Evolutionary conservation across 2,113 vertebrate species (phyloP).

Genomic region (Cheilinus undulatus): DNA sequence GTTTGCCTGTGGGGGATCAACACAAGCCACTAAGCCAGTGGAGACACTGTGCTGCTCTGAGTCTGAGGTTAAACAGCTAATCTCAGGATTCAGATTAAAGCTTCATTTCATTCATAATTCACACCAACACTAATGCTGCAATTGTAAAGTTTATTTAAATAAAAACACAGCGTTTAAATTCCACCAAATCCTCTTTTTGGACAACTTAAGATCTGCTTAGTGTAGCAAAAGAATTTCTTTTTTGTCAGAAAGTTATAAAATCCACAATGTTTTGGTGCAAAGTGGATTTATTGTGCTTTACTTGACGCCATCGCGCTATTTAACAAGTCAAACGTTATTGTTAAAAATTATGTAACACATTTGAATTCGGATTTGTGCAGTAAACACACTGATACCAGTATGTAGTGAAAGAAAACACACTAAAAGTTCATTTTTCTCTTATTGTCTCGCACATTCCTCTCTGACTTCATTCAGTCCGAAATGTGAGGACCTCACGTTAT

Average conservation of each 20-base stretch:
- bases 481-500: constrained; percentile 1
- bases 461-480: constrained; percentile 10
- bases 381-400: background rate
- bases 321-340: background rate
- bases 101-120: background rate
- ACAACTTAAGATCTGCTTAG: background rate
- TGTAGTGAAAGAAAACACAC: background rate
- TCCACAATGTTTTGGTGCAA: background rate
- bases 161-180: background rate
- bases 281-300: too few relatives aligned
- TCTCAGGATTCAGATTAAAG: background rate
- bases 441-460: background rate
- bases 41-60: constrained; percentile 22
- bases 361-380: background rate
- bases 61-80: background rate
- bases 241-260: background rate
- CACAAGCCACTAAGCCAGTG: background rate
- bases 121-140: background rate
- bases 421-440: background rate
- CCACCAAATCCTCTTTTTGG: background rate
- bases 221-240: background rate
- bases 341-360: constrained; percentile 22
- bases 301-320: background rate
- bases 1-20: background rate
- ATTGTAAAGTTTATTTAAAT: constrained; percentile 8